These are phyloP conservation scores for Elephas maximus DNA, from an alignment of 2,113 vertebrate genomes.

Conservation along the genomic window DNA sequence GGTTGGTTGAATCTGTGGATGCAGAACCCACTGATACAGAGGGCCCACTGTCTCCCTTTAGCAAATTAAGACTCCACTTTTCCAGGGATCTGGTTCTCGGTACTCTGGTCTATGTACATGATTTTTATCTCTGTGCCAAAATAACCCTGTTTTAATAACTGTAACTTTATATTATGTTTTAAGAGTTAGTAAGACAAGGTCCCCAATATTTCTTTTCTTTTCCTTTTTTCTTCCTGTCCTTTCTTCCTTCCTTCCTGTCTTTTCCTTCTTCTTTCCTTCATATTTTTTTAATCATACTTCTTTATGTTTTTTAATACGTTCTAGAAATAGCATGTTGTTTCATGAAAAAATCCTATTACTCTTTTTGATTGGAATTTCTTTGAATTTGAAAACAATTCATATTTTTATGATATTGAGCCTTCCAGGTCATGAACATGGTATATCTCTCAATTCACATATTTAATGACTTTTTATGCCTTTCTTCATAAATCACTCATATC, in stretches of 20 bases:
- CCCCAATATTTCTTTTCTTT: background rate
- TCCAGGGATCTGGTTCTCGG: background rate
- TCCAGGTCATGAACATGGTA: background rate
- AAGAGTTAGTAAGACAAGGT: background rate
- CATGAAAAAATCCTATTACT: background rate
- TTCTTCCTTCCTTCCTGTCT: background rate
- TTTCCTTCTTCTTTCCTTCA: background rate
- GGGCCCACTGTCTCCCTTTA: background rate
- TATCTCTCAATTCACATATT: background rate
- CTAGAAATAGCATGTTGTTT: conserved; percentile 7
- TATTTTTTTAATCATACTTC: background rate
- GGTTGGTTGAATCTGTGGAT: no score
- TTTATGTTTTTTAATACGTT: background rate
- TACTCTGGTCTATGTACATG: background rate
- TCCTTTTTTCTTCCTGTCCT: background rate
- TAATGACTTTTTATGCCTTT: conserved; percentile 7
- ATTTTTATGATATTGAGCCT: background rate
- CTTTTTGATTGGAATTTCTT: conserved; percentile 30
- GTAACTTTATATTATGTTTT: background rate
- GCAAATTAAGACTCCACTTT: background rate
- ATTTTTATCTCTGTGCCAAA: background rate
- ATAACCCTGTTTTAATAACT: background rate
- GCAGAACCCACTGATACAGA: no score
- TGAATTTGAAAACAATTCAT: background rate
- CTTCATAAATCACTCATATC: background rate